Conservation (phyloP, 2,113 vertebrate species). For the Strix aluco region DNA sequence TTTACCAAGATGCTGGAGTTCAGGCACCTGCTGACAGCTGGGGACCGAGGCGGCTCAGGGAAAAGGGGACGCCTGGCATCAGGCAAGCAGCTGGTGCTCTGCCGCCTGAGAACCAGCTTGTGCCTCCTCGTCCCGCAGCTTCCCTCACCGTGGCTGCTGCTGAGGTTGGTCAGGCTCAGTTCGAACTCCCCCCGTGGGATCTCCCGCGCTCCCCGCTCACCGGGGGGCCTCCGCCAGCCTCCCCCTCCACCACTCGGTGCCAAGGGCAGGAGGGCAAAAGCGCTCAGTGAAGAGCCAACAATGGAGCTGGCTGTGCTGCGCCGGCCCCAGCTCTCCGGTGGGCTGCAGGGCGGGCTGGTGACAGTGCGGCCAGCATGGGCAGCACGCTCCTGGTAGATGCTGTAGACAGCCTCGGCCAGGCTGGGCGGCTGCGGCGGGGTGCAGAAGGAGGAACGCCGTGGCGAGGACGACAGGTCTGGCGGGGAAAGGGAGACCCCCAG, state of each 20-base stretch:
- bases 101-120: conserved; percentile 44
- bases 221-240: conserved; percentile 50
- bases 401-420: conserved; percentile 88
- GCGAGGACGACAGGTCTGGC: conserved; percentile 62
- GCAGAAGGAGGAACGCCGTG: conserved; percentile 67
- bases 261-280: conserved; percentile 85
- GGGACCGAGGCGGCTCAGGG: conserved; percentile 66
- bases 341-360: conserved; percentile 64
- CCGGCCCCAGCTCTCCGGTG: conserved; percentile 48
- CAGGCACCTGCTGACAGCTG: conserved; percentile 40
- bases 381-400: conserved; percentile 85
- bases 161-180: conserved; percentile 69
- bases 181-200: conserved; percentile 69
- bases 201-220: conserved; percentile 60
- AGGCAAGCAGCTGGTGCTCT: conserved; percentile 76
- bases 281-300: conserved; percentile 86
- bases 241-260: conserved; percentile 65
- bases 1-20: conserved; percentile 75
- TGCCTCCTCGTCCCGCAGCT: conserved; percentile 40
- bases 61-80: conserved; percentile 57
- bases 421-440: conserved; percentile 75
- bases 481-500: conserved; percentile 68
- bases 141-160: not conserved
- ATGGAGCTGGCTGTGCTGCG: conserved; percentile 83
- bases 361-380: not conserved